Evolutionary conservation across 92 coral and sea anemone genomes (phyloP).

Genomic region (Palythoa grandis): DNA sequence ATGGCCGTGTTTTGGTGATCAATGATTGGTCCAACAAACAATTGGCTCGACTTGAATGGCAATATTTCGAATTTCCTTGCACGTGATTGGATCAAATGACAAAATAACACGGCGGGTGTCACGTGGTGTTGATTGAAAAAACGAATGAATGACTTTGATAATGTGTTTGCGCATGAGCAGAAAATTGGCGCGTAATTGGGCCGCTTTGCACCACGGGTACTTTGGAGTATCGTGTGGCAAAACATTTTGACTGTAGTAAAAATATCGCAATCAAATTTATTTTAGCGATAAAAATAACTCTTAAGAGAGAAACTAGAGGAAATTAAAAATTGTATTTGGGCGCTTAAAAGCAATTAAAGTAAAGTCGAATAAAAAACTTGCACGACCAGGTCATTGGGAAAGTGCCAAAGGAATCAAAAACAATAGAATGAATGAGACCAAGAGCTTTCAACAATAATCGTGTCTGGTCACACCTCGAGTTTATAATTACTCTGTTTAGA

Average conservation of each 20-base stretch:
- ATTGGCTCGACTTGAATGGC: conserved; percentile 78
- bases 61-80: conserved; percentile 53
- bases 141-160: conserved; percentile 87
- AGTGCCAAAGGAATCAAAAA: conserved; percentile 14
- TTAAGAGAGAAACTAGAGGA: conserved; percentile 35
- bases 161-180: conserved; percentile 70
- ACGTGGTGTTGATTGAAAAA: conserved; percentile 66
- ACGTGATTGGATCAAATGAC: conserved; percentile 72
- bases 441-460: conserved; percentile 22
- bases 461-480: conserved; percentile 39
- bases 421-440: neutral
- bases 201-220: conserved; percentile 73
- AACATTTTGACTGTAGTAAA: conserved; percentile 24
- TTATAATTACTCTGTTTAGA: conserved; percentile 3
- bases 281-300: conserved; percentile 52
- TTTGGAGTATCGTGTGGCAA: conserved; percentile 35
- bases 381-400: conserved; percentile 27
- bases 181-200: conserved; percentile 88
- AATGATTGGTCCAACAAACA: conserved; percentile 82
- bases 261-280: conserved; percentile 31
- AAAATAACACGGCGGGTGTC: conserved; percentile 50
- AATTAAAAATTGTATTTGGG: conserved; percentile 23
- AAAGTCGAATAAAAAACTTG: neutral
- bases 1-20: conserved; percentile 59
- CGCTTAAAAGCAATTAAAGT: conserved; percentile 20